Evolutionary conservation across 2,888 invertebrate species (phyloP).

Genomic region (Drosophila helvetica): DNA sequence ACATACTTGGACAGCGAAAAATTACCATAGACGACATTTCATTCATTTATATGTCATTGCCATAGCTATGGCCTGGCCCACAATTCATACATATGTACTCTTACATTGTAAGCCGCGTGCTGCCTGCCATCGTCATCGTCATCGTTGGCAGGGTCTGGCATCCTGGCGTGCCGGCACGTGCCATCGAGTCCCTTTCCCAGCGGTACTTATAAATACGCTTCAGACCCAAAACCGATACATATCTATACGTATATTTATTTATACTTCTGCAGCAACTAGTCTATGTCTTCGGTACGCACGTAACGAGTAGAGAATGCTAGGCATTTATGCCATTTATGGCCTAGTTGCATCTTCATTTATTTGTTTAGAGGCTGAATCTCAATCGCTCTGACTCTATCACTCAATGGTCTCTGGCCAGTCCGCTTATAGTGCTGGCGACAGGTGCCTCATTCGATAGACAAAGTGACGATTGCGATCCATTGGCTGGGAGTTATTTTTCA

Average conservation of each 20-base stretch:
- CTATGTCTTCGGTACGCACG: conserved; percentile 47
- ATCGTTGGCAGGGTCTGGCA: not conserved
- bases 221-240: conserved; percentile 36
- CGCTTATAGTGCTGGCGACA: conserved; percentile 17
- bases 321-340: conserved; percentile 65
- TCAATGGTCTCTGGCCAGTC: conserved; percentile 25
- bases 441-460: conserved; percentile 39
- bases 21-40: conserved; percentile 71
- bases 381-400: not conserved
- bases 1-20: conserved; percentile 52
- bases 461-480: conserved; percentile 27
- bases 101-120: conserved; percentile 65
- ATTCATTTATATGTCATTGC: conserved; percentile 63
- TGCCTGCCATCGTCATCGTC: conserved; percentile 19
- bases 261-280: conserved; percentile 22
- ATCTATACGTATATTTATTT: not conserved
- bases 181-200: conserved; percentile 20
- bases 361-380: conserved; percentile 44
- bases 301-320: conserved; percentile 61
- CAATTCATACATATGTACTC: conserved; percentile 57
- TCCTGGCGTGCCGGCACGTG: conserved; percentile 65
- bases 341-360: conserved; percentile 73
- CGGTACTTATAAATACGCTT: conserved; percentile 69
- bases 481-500: conserved; percentile 33
- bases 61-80: conserved; percentile 23